Evolutionary conservation across 2,888 invertebrate species (phyloP).

Genomic region (Leptarthrus brevirostris): DNA sequence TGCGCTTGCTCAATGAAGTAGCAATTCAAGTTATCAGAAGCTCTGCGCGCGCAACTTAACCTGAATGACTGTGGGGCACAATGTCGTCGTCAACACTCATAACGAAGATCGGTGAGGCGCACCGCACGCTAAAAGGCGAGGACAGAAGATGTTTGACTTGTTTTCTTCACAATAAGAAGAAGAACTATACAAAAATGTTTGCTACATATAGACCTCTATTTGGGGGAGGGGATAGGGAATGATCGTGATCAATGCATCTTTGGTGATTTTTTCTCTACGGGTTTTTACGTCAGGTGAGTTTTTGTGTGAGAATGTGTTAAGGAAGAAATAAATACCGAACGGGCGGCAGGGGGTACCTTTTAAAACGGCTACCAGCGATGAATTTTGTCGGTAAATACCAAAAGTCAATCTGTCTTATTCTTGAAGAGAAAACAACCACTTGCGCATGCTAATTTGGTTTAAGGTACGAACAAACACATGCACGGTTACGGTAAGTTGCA

Average conservation of each 20-base stretch:
- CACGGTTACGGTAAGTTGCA: not conserved
- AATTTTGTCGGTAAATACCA: conserved; percentile 48
- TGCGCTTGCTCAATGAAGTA: conserved; percentile 6
- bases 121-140: conserved; percentile 31
- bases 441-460: conserved; percentile 46
- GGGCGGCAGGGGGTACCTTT: conserved; percentile 38
- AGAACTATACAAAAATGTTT: conserved; percentile 13
- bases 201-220: conserved; percentile 8
- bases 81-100: conserved; percentile 34
- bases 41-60: conserved; percentile 47
- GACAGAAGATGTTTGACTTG: conserved; percentile 41
- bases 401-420: conserved; percentile 48
- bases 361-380: conserved; percentile 46
- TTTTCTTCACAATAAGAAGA: conserved; percentile 39
- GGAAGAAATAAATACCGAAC: conserved; percentile 23
- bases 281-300: conserved; percentile 36
- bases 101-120: conserved; percentile 18
- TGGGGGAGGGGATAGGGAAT: conserved; percentile 40
- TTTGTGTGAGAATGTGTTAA: conserved; percentile 23
- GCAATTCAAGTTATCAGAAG: conserved; percentile 28
- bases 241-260: not conserved
- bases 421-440: conserved; percentile 46
- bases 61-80: conserved; percentile 46
- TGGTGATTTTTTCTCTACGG: not conserved
- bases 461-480: conserved; percentile 13